Conservation (phyloP, 2,888 invertebrate genomes). For the Nomada lathburiana region DNA sequence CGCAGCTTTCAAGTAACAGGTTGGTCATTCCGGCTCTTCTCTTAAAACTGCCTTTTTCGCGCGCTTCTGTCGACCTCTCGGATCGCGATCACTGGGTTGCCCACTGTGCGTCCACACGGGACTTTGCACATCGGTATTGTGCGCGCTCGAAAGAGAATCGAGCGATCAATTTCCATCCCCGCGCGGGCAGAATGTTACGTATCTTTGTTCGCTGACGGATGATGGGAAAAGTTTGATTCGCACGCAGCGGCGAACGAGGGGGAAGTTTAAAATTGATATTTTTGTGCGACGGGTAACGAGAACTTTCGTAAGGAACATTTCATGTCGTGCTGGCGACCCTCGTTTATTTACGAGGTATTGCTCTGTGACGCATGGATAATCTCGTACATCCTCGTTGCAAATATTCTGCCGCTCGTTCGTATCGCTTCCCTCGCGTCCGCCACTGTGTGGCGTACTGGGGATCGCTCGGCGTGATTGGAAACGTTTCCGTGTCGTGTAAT, state of each 20-base stretch:
- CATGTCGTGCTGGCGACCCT: too few relatives aligned
- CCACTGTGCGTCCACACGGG: not conserved
- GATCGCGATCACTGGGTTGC: not conserved
- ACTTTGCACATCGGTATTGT: not conserved
- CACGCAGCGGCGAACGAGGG: too few relatives aligned
- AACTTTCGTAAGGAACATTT: too few relatives aligned
- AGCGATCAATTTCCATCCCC: too few relatives aligned
- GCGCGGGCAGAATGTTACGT: not conserved
- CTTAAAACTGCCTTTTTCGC: slow-evolving; percentile 54
- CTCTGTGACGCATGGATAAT: too few relatives aligned
- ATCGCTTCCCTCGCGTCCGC: too few relatives aligned
- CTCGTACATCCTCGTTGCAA: too few relatives aligned
- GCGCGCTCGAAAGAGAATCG: not conserved
- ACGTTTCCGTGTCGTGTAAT: slow-evolving; percentile 5
- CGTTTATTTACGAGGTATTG: too few relatives aligned
- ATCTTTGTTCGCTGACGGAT: not conserved
- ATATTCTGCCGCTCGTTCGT: too few relatives aligned
- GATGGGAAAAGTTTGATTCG: not conserved
- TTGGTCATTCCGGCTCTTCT: slow-evolving; percentile 77
- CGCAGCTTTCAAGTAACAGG: slow-evolving; percentile 78
- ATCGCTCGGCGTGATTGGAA: slow-evolving; percentile 11
- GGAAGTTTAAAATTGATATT: too few relatives aligned
- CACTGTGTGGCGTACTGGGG: not conserved
- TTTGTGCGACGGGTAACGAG: too few relatives aligned
- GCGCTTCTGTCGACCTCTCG: slow-evolving; percentile 29